Evolutionary conservation across 1,140 invertebrate genomes (phyloP).

Genomic region (Halictus rubicundus): DNA sequence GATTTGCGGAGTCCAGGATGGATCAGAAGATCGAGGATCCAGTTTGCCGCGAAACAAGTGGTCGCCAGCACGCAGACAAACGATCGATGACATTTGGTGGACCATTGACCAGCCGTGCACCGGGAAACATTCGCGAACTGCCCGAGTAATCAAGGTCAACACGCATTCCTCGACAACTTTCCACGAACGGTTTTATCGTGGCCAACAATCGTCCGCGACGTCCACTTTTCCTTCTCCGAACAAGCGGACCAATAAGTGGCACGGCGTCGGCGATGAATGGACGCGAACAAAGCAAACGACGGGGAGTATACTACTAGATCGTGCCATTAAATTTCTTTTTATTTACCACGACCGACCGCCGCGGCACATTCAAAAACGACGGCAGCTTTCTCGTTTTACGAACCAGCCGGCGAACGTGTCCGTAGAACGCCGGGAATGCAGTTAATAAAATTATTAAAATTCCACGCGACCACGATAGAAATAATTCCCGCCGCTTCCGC

Average conservation of each 20-base stretch:
- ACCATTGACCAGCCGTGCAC: slow-evolving; percentile 12
- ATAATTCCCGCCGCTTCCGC: too few relatives aligned
- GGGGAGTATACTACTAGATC: slow-evolving; percentile 9
- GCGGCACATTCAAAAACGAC: neutral
- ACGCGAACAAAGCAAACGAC: slow-evolving; percentile 5
- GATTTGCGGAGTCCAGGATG: too few relatives aligned
- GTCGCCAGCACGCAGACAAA: too few relatives aligned
- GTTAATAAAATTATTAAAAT: neutral
- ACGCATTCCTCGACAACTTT: slow-evolving; percentile 55
- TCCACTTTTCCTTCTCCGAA: slow-evolving; percentile 57
- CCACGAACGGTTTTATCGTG: slow-evolving; percentile 46
- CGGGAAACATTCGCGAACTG: neutral
- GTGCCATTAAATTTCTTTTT: slow-evolving; percentile 26
- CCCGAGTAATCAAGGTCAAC: slow-evolving; percentile 56
- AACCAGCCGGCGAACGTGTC: neutral
- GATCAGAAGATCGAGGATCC: too few relatives aligned
- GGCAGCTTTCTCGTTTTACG: slow-evolving; percentile 4
- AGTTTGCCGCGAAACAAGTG: neutral
- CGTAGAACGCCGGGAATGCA: neutral
- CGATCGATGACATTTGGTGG: neutral
- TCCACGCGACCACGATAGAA: too few relatives aligned
- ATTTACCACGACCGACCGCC: neutral
- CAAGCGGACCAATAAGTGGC: slow-evolving; percentile 38
- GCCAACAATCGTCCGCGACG: slow-evolving; percentile 42
- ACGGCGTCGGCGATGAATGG: slow-evolving; percentile 47